Evolutionary conservation across 1,140 invertebrate genomes (phyloP).

Genomic region (Ruditapes philippinarum): DNA sequence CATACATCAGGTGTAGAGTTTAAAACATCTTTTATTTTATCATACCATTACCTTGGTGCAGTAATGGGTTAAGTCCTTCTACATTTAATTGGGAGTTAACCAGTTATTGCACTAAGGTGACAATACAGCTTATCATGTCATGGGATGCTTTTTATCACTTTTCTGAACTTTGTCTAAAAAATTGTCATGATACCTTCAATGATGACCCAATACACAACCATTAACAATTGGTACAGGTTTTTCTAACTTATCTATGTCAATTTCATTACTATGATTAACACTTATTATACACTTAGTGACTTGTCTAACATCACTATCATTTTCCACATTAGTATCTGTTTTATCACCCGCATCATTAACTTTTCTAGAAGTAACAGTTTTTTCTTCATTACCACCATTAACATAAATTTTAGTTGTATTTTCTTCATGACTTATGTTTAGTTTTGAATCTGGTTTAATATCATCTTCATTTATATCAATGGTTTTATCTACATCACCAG

Average conservation of each 20-base stretch:
- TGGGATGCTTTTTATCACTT: no score
- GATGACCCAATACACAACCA: background rate
- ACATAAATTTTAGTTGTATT: background rate
- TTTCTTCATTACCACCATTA: background rate
- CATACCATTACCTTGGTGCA: no score
- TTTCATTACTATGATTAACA: background rate
- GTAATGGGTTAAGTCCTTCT: no score
- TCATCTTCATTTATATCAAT: background rate
- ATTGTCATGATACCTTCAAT: background rate
- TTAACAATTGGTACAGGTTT: background rate
- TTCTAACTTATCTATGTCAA: background rate
- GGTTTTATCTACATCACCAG: background rate
- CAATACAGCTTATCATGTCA: no score
- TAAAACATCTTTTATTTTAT: no score
- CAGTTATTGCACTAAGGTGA: no score
- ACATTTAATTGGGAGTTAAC: no score
- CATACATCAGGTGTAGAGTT: no score
- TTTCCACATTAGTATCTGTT: background rate
- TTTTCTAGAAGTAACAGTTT: background rate
- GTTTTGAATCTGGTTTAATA: background rate
- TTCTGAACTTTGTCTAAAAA: no score
- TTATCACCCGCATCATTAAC: background rate
- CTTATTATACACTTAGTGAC: background rate
- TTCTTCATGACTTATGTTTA: background rate
- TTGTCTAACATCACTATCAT: background rate